These are phyloP conservation scores for Nemurella pictetii DNA, from an alignment of 2,888 invertebrate genomes.

Conservation along the genomic window DNA sequence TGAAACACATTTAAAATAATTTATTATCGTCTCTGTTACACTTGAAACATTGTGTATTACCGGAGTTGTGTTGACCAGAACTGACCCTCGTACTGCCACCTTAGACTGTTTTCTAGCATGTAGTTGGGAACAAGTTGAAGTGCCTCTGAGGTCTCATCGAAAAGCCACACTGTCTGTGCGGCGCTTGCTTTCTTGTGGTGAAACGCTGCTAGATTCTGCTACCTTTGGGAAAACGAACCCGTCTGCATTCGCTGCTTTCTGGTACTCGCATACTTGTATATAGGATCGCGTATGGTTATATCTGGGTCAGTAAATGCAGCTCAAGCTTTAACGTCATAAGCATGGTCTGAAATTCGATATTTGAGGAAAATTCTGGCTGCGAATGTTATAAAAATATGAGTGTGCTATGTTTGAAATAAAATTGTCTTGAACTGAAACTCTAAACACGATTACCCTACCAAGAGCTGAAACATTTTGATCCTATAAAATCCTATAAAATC, in stretches of 20 bases:
- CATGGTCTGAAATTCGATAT: neutral
- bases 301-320: neutral
- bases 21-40: neutral
- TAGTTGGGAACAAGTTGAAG: neutral
- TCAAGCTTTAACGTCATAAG: neutral
- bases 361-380: neutral
- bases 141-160: neutral
- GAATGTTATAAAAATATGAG: neutral
- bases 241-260: neutral
- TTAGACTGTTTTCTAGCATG: neutral
- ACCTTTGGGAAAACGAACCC: neutral
- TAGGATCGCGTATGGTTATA: neutral
- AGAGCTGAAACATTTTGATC: too few species aligned
- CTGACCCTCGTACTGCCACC: neutral
- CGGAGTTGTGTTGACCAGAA: neutral
- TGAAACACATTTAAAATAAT: neutral
- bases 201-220: neutral
- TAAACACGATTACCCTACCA: too few species aligned
- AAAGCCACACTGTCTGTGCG: neutral
- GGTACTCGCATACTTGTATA: neutral
- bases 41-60: neutral
- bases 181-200: neutral
- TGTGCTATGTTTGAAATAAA: neutral
- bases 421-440: too few species aligned
- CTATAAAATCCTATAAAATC: too few species aligned